These are phyloP conservation scores for Carettochelys insculpta DNA, from an alignment of 2,113 vertebrate genomes.

Conservation along the genomic window DNA sequence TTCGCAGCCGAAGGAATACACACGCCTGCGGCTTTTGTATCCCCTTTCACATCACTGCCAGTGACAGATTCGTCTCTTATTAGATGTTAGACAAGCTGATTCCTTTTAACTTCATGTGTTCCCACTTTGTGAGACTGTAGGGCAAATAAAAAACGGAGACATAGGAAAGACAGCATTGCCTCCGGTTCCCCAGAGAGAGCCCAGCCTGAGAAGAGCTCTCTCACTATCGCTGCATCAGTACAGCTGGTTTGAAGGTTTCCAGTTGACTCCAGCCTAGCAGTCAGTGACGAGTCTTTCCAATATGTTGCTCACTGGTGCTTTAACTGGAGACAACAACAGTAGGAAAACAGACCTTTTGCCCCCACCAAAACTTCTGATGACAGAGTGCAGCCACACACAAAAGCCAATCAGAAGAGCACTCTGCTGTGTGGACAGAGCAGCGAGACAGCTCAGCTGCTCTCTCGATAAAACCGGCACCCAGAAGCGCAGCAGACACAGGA, in stretches of 20 bases:
- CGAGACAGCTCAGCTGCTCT: too few species aligned
- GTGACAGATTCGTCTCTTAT: slow-evolving; percentile 53
- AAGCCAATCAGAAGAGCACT: too few species aligned
- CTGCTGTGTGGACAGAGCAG: too few species aligned
- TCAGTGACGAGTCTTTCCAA: not conserved
- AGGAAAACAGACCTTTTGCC: not conserved
- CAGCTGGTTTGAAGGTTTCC: slow-evolving; percentile 35
- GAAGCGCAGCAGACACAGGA: too few species aligned
- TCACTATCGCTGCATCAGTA: not conserved
- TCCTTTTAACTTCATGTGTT: slow-evolving; percentile 42
- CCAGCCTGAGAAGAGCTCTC: slow-evolving; percentile 5
- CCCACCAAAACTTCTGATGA: not conserved
- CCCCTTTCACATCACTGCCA: slow-evolving; percentile 35
- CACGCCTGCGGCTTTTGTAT: slow-evolving; percentile 41
- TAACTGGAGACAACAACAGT: not conserved
- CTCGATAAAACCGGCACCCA: too few species aligned
- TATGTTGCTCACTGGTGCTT: not conserved
- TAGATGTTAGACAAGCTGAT: slow-evolving; percentile 37
- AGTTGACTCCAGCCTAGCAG: slow-evolving; percentile 11
- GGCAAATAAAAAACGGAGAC: slow-evolving; percentile 20
- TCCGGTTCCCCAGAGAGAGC: slow-evolving; percentile 11
- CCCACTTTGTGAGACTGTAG: slow-evolving; percentile 20
- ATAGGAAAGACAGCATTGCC: slow-evolving; percentile 28
- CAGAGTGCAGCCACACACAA: too few species aligned
- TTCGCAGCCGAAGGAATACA: slow-evolving; percentile 15